Base-by-base conservation (phyloP, 2,888 invertebrate genomes). In the Dascillus cervinus region DNA sequence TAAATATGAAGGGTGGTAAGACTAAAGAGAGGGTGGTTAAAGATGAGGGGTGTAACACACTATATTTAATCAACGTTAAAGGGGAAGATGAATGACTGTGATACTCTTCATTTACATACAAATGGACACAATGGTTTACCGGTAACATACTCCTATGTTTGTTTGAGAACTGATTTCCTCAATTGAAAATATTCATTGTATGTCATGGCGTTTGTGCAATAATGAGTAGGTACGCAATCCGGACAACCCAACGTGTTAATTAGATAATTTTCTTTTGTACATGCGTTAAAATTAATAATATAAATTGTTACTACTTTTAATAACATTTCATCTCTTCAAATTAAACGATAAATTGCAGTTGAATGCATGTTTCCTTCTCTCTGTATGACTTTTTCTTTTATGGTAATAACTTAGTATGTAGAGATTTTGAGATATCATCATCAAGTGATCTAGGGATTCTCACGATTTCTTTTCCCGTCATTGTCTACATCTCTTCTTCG, bases 91-190 rank as follows among this genome's bases (percentile, higher is more conserved):
- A 46, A 48, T 44, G 38, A 39, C 41, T 46, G 30, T 39, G 48
- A 49, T 47, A 47, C 44, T 44, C 42, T 35, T 39, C 53, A 62
- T 62, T 62, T 60, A 52, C 59, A 61, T 62, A 51, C 58, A 58
- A 60, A 62, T 62, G 52, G 55, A 53, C 52, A 56, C 55, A 55
- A 55, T 52, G 52, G 53, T 56, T 55, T 56, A 50, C 52, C 51
- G 52, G 50, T 47, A 41, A 50, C 49, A 51, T 45, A 51, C 49
- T 47, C 46, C 46, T 49, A n/a, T n/a, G n/a, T n/a, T n/a, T n/a
- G 48, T 52, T 52, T 47, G 39, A 46, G 49, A 47, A 49, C 50
- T 52, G 52, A 53, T 53, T 50, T 49, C 42, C 49, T 42, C 48
- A 43, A 50, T 50, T 52, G 45, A 43, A n/a, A 41, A 38, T 40